A percentile compares a stretch with the other conserved stretches of the same genome.
Evolutionary conservation across 2,797 vertebrate genomes (phyloP).

Genomic region (Enoplosus armatus): DNA sequence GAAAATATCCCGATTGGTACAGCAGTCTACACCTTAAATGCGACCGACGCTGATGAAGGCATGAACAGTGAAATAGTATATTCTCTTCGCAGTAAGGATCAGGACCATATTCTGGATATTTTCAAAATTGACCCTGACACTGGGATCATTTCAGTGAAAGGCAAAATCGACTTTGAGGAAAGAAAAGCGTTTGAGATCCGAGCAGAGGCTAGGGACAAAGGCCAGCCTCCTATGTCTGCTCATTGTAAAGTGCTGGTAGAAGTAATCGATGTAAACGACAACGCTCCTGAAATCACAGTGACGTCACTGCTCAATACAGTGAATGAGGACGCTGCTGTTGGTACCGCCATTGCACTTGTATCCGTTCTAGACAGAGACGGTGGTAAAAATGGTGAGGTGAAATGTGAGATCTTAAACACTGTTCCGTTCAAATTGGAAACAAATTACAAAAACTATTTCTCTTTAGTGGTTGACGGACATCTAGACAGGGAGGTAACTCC

Average conservation of each 20-base stretch:
- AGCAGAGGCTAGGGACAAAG: constrained; percentile 71
- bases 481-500: constrained; percentile 72
- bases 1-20: constrained; percentile 70
- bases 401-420: constrained; percentile 54
- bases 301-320: constrained; percentile 67
- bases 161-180: constrained; percentile 72
- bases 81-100: constrained; percentile 60
- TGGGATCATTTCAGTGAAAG: constrained; percentile 64
- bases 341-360: constrained; percentile 73
- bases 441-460: constrained; percentile 80
- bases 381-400: constrained; percentile 69
- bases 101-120: constrained; percentile 57
- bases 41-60: constrained; percentile 75
- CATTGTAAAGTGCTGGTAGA: constrained; percentile 79
- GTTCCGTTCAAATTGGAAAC: constrained; percentile 74
- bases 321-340: constrained; percentile 63
- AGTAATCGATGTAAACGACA: constrained; percentile 77
- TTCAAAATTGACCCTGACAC: constrained; percentile 62
- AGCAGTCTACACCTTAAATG: constrained; percentile 56
- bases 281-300: constrained; percentile 73
- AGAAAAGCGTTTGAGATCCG: constrained; percentile 73
- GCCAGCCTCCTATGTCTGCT: constrained; percentile 48
- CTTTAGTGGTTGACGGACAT: constrained; percentile 68
- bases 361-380: constrained; percentile 70
- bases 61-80: constrained; percentile 72